Evolutionary conservation across 2,113 vertebrate species (phyloP).

Genomic region (Calidris pugnax): DNA sequence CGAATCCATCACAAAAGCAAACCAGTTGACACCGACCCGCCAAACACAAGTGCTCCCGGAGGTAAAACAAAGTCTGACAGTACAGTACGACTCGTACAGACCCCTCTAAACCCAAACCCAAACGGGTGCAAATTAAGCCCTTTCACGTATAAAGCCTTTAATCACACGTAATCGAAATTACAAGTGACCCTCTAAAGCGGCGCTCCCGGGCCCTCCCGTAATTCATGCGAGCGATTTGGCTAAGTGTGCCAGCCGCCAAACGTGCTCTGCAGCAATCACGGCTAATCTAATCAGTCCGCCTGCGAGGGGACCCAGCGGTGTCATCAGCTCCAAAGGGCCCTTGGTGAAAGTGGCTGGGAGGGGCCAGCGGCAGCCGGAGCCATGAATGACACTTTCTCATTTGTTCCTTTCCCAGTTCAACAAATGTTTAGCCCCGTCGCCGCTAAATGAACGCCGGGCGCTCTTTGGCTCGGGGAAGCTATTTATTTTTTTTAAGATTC

Average conservation of each 20-base stretch:
- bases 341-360: constrained; percentile 67
- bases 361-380: constrained; percentile 61
- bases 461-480: background rate
- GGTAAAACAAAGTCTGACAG: constrained; percentile 20
- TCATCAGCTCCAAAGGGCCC: constrained; percentile 60
- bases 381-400: constrained; percentile 55
- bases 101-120: background rate
- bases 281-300: constrained; percentile 47
- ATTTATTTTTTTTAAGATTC: constrained; percentile 42
- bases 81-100: background rate
- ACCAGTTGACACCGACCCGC: background rate
- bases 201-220: background rate
- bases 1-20: background rate
- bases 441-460: background rate
- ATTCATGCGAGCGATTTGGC: background rate
- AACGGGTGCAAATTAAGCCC: background rate
- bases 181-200: constrained; percentile 17
- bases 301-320: constrained; percentile 49
- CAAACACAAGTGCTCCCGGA: background rate
- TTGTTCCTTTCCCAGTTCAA: constrained; percentile 68
- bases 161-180: constrained; percentile 15
- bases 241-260: background rate
- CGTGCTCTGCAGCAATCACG: background rate
- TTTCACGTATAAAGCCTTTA: constrained; percentile 24
- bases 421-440: constrained; percentile 34